Evolutionary conservation across 2,888 invertebrate genomes (phyloP), one percentile per base, ranked within the genome.

Genomic region (Eupithecia subumbrata): DNA sequence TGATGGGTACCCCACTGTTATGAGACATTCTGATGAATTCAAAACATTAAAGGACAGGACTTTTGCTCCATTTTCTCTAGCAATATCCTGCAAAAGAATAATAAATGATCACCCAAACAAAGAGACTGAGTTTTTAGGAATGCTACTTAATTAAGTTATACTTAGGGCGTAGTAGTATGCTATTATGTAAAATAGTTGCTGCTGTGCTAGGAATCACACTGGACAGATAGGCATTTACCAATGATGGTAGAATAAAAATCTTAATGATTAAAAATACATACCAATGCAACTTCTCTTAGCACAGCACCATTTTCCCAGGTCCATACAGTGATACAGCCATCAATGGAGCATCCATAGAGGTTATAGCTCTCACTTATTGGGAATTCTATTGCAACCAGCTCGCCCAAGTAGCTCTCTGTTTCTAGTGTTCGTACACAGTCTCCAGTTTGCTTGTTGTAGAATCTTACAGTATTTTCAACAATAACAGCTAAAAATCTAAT

Each of bases 291-390:
- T 88, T 95, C 93, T 83, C 94, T 89, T 9, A 94, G 90, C 2
- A 95, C 93, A 80, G 90, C 92, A 75, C 93, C 95, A 79, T 92
- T 92, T 52, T 93, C 93, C 94, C 94, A 95, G 1, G 93, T 95
- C 95, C 95, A 95, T 72, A 89, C 88, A 16, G 90, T 92, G 74
- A 95, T 83, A 72, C 84, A 82, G 5, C 95, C 95, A 52, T 82
- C 82, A 45, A 89, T 87, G 14, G 95, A 91, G 84, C 95, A 95
- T 14, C 93, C 93, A 80, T 90, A 93, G 12, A 95, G 84, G 78
- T 95, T 92, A 76, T 94, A 91, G 71, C 89, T 87, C 73, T 95
- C 94, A 84, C 92, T 89, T 16, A 88, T 86, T 0, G 91, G 92
- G 80, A 95, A 95, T 73, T 91, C 87, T 71, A 94, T 88, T 0